Conservation (phyloP, 2,797 vertebrate genomes). For the Netta rufina region DNA sequence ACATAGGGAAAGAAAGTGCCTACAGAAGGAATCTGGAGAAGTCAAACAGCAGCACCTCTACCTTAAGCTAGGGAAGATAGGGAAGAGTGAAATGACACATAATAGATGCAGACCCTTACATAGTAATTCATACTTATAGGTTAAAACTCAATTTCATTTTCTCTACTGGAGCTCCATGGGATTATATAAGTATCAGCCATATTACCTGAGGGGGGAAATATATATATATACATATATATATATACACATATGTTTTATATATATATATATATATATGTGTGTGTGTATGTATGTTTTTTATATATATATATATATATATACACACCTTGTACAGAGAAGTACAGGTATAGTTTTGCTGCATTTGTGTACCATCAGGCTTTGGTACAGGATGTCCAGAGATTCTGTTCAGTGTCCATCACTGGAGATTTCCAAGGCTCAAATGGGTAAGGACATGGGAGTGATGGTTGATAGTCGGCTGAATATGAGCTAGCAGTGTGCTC, state of each 20-base stretch:
- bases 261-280: too few relatives aligned
- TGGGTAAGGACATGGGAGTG: too few relatives aligned
- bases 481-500: too few relatives aligned
- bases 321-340: too few relatives aligned
- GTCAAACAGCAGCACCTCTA: neutral
- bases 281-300: too few relatives aligned
- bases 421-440: neutral
- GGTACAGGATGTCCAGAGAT: neutral
- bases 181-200: neutral
- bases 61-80: neutral
- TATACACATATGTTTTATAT: too few relatives aligned
- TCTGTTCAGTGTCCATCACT: neutral
- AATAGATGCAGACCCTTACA: rapidly evolving
- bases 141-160: neutral
- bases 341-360: neutral
- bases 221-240: too few relatives aligned
- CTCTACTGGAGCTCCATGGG: neutral
- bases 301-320: too few relatives aligned
- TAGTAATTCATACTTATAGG: neutral
- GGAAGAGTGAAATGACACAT: neutral
- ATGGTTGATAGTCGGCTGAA: too few relatives aligned
- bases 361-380: neutral
- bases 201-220: neutral
- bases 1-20: neutral
- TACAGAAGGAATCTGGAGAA: neutral